Percentiles rank a stretch among this genome's conserved stretches.
phyloP scores from a whole-genome alignment of 2,113 vertebrate species.

The Hypomesus transpacificus region DNA sequence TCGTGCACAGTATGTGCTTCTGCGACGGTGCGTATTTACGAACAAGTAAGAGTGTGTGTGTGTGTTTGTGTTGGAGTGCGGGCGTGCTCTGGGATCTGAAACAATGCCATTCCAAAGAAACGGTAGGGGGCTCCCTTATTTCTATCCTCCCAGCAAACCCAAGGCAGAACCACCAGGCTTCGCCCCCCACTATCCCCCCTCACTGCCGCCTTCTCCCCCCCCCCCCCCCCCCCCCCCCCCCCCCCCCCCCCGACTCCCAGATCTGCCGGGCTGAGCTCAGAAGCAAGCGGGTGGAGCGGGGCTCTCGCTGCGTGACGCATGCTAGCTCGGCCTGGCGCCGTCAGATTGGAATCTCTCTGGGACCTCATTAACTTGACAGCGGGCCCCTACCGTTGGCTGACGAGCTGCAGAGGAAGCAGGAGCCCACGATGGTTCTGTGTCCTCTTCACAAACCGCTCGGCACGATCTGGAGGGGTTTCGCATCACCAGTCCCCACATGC shows the following conservation, averaged over 20 bases:
- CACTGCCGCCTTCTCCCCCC: not conserved
- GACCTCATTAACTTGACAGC: constrained; percentile 17
- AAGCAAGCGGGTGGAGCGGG: not conserved
- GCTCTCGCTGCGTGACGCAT: constrained; percentile 6
- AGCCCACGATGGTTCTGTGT: constrained; percentile 4
- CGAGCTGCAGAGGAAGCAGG: constrained; percentile 3
- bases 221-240: not conserved
- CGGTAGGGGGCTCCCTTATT: not conserved
- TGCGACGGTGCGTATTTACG: too few species aligned
- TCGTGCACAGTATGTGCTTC: too few species aligned
- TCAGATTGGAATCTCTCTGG: constrained; percentile 14
- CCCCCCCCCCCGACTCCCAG: constrained; percentile 12
- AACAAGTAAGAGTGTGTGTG: too few species aligned
- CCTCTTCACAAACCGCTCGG: not conserved
- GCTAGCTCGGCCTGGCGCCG: constrained; percentile 7
- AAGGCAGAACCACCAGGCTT: not conserved
- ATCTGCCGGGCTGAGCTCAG: not conserved
- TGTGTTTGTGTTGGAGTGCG: too few species aligned
- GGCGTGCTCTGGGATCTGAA: too few species aligned
- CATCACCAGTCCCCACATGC: not conserved
- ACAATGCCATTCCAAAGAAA: not conserved
- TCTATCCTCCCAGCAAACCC: not conserved
- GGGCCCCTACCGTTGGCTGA: constrained; percentile 7
- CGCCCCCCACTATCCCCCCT: not conserved
- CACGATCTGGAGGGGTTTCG: not conserved